Conservation (phyloP, 2,888 invertebrate genomes). For the Synanthedon andrenaeformis region DNA sequence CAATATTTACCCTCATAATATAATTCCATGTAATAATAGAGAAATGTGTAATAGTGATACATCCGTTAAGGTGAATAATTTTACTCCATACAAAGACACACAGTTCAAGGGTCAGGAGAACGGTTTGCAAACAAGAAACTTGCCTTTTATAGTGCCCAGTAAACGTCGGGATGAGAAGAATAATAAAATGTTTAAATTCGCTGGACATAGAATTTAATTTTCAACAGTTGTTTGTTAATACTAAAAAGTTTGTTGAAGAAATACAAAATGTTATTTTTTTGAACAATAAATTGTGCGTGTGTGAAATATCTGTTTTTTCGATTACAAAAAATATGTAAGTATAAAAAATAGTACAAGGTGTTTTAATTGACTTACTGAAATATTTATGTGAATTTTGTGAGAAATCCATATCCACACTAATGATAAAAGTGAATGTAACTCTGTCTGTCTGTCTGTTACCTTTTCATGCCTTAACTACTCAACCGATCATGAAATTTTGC, state of each 20-base stretch:
- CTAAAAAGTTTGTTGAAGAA: constrained; percentile 15
- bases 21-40: constrained; percentile 12
- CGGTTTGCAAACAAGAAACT: constrained; percentile 19
- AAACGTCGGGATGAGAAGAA: constrained; percentile 39
- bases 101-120: background rate
- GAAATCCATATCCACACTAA: too few species aligned
- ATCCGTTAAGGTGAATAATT: background rate
- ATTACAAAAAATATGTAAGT: too few species aligned
- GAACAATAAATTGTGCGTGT: too few species aligned
- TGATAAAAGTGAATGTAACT: too few species aligned
- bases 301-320: too few species aligned
- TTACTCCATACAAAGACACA: background rate
- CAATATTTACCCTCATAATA: constrained; percentile 29
- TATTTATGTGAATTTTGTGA: too few species aligned
- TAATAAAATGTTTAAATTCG: constrained; percentile 51
- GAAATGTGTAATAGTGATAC: constrained; percentile 3
- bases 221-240: constrained; percentile 7
- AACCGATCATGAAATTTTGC: too few species aligned
- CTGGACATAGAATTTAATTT: constrained; percentile 34
- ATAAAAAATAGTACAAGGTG: too few species aligned
- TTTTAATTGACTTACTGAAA: too few species aligned
- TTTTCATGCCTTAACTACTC: too few species aligned
- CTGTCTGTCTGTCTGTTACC: too few species aligned
- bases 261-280: too few species aligned
- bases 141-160: constrained; percentile 23